phyloP scores from a whole-genome alignment of 2,113 vertebrate species.

The Platysternon megacephalum region DNA sequence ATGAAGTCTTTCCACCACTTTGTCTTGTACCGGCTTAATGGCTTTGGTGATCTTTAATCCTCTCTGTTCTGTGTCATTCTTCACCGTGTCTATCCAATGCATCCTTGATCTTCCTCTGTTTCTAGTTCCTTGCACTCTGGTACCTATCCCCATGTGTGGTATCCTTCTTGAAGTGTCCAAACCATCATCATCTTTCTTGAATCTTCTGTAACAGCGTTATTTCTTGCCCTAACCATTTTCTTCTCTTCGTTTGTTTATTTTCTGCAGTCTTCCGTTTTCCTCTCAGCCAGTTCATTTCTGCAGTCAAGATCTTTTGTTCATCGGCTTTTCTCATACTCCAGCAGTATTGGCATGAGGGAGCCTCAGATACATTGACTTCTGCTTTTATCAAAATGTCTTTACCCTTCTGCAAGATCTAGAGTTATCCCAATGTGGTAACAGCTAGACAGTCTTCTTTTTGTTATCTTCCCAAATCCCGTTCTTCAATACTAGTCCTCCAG shows the following conservation, averaged over 20 bases:
- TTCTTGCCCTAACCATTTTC: neutral
- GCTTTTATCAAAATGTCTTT: neutral
- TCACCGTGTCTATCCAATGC: neutral
- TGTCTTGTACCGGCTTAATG: neutral
- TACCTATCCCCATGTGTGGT: neutral
- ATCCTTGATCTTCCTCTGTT: neutral
- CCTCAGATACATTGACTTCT: neutral
- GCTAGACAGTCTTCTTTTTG: too few species aligned
- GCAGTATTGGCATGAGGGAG: neutral
- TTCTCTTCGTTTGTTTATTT: neutral
- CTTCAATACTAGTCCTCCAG: too few species aligned
- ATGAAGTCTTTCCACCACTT: neutral
- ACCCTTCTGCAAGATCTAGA: too few species aligned
- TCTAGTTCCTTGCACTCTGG: neutral
- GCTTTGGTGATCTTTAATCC: neutral
- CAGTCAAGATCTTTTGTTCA: neutral
- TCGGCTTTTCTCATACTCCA: neutral
- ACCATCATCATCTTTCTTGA: neutral
- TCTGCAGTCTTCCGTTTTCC: neutral
- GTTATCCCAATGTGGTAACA: too few species aligned
- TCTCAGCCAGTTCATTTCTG: neutral
- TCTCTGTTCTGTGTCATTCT: neutral
- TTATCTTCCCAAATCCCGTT: too few species aligned
- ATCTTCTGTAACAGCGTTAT: neutral
- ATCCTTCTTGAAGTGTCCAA: neutral